Percentiles rank a stretch among this genome's conserved stretches.
These are phyloP conservation scores for Xanthia icteritia DNA, from an alignment of 2,888 invertebrate species.

Conservation along the genomic window DNA sequence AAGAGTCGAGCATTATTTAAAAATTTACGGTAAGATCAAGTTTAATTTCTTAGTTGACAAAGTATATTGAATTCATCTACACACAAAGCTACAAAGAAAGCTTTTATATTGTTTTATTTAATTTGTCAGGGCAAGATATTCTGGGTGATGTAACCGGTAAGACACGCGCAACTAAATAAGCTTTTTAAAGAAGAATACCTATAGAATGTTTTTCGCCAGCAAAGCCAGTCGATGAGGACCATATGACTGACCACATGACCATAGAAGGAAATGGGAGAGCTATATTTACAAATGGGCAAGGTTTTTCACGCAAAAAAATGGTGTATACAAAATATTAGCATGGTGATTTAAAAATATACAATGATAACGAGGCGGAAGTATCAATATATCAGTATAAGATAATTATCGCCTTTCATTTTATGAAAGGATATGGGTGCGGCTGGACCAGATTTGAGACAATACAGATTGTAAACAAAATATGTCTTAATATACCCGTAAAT, in stretches of 20 bases:
- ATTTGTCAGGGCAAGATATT: not conserved
- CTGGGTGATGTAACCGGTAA: not conserved
- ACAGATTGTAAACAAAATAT: not conserved
- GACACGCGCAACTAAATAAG: not conserved
- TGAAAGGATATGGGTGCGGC: not conserved
- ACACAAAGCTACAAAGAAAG: not conserved
- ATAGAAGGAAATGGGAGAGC: not conserved
- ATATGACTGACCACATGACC: not conserved
- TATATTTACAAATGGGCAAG: not conserved
- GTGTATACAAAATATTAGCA: not conserved
- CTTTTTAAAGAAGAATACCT: not conserved
- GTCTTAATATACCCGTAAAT: not conserved
- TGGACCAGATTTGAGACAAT: not conserved
- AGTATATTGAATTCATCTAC: not conserved
- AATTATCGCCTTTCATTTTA: not conserved
- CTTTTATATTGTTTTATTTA: not conserved
- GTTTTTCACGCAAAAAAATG: not conserved
- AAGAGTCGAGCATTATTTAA: conserved; percentile 13
- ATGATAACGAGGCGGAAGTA: no score
- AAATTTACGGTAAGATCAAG: not conserved
- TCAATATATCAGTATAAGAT: not conserved
- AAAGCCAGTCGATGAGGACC: not conserved
- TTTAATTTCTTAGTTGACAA: not conserved
- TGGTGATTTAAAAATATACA: not conserved
- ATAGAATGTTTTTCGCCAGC: not conserved